Base-by-base conservation (phyloP, 1,140 invertebrate genomes). In the Coenobita brevimanus region DNA sequence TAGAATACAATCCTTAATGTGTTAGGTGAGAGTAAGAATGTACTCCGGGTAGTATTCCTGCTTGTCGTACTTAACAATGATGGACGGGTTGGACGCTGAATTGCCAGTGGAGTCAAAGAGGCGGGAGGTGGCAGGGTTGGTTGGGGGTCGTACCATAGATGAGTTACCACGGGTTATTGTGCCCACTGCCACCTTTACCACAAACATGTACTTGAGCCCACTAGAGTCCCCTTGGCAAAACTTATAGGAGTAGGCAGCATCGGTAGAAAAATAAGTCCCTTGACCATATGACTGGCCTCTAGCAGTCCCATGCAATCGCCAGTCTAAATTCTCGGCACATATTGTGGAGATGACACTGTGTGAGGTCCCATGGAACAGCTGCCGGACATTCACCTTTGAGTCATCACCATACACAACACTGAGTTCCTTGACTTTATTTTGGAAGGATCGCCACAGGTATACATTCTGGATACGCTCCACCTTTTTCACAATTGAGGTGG, bases 291-390 rank as follows among this genome's bases (percentile, higher is more conserved):
- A 4, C 30, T 83, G 89, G 0, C 89, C 89, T 17, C 17, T 67
- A 10, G 36, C 43, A 0, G 89, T 69, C 15, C 89, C 89, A 43
- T 90, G 89, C 6, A 90, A 62, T 27, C 89, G 54, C 89, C 89
- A 90, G 80, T 90, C 89, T 62, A 90, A 88, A 43, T 90, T 90
- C 54, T 90, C 89, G 13, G 57, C 64, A 27, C 84, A 82, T 30
- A 90, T 90, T 17, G 41, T 87, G 3, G 80, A 13, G 3, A 90
- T 81, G 0, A 76, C 85, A 21, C 57, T 82, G n/a, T 80, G 79
- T 6, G 33, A 54, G 27, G 89, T 90, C 3, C 89, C 89, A 24
- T 90, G 89, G 62, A 90, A 90, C 2, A 90, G 46, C 41, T 78
- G 80, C 2, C 62, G 80, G 27, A 82, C 30, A 21, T 85, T 24